Conservation (phyloP, 1,140 invertebrate genomes). For the Solenopsis fugax region DNA sequence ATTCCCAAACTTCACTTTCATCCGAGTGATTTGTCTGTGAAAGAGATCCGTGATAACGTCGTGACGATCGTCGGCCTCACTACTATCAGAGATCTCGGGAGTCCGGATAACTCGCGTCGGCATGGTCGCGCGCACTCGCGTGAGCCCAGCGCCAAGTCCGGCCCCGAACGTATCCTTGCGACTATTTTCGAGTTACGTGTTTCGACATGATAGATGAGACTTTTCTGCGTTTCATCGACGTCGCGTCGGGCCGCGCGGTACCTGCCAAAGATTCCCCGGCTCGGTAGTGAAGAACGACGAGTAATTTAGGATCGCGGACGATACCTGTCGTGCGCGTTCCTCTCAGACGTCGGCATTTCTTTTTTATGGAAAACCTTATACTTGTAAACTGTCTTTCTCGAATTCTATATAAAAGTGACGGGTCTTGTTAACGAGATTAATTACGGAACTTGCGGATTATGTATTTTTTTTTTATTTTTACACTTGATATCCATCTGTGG, state of each 20-base stretch:
- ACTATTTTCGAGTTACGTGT: slow-evolving; percentile 83
- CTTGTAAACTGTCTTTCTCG: not conserved
- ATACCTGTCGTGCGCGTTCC: slow-evolving; percentile 67
- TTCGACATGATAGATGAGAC: slow-evolving; percentile 84
- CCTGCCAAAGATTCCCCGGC: slow-evolving; percentile 77
- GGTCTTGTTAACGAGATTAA: not conserved
- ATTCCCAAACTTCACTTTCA: not conserved
- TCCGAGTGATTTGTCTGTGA: not conserved
- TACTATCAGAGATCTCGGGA: slow-evolving; percentile 33
- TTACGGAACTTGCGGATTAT: not conserved
- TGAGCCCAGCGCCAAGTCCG: slow-evolving; percentile 71
- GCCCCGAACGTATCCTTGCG: slow-evolving; percentile 82
- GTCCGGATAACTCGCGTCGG: slow-evolving; percentile 61
- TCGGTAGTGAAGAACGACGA: slow-evolving; percentile 67
- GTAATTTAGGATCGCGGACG: slow-evolving; percentile 78
- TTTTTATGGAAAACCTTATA: not conserved
- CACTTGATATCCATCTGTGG: not conserved
- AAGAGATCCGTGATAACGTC: slow-evolving; percentile 12
- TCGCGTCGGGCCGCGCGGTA: slow-evolving; percentile 68
- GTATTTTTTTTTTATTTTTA: not conserved
- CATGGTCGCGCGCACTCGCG: slow-evolving; percentile 50
- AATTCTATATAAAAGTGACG: not conserved
- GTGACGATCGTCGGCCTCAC: not conserved
- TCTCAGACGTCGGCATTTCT: not conserved
- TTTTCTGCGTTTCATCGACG: slow-evolving; percentile 82